phyloP scores from a whole-genome alignment of 2,797 vertebrate genomes.

The Tenualosa ilisha region DNA sequence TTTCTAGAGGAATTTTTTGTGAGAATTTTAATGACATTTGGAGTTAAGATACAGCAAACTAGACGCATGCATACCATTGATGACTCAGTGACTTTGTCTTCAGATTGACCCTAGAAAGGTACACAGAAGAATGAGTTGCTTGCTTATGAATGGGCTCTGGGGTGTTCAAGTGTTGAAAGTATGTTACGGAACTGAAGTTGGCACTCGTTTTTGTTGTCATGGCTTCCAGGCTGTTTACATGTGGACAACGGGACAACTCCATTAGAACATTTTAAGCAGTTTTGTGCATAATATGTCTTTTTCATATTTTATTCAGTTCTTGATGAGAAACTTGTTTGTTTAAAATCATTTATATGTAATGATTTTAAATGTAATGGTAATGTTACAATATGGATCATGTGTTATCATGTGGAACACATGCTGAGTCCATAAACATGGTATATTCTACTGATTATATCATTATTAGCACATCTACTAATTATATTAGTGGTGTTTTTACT shows the following conservation, averaged over 20 bases:
- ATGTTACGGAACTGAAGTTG: background rate
- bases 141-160: background rate
- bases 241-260: background rate
- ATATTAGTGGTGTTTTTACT: background rate
- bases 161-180: background rate
- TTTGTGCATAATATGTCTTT: background rate
- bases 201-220: background rate
- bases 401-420: too few species aligned
- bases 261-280: background rate
- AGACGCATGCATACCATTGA: background rate
- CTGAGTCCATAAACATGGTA: too few species aligned
- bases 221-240: background rate
- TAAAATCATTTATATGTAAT: too few species aligned
- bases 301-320: background rate
- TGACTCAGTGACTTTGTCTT: background rate
- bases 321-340: too few species aligned
- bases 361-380: too few species aligned
- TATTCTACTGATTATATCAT: too few species aligned
- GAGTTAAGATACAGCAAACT: too few species aligned
- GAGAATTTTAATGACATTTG: too few species aligned
- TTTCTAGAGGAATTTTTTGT: too few species aligned
- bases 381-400: too few species aligned
- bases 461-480: background rate
- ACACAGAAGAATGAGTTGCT: background rate
- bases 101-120: background rate